These are phyloP conservation scores for Solenopsis fugax DNA, from an alignment of 1,140 invertebrate species.

Conservation along the genomic window DNA sequence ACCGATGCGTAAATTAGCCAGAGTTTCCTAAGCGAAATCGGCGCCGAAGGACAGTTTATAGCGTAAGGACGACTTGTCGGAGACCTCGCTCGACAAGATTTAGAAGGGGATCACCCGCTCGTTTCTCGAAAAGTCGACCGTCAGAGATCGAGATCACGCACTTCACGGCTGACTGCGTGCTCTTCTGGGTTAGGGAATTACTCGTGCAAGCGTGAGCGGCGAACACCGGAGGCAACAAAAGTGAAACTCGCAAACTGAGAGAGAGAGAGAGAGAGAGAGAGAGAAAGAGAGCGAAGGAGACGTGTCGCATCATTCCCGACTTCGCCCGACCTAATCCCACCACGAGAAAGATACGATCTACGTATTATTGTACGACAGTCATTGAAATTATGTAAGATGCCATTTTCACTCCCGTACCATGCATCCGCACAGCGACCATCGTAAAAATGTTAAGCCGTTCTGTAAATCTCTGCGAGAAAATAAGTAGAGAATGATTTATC, in stretches of 20 bases:
- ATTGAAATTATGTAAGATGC: constrained; percentile 47
- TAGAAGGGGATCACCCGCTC: background rate
- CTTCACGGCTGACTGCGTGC: constrained; percentile 26
- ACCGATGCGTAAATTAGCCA: constrained; percentile 51
- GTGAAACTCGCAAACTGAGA: constrained; percentile 64
- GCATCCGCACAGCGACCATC: background rate
- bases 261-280: constrained; percentile 7
- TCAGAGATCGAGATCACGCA: constrained; percentile 23
- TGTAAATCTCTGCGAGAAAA: constrained; percentile 25
- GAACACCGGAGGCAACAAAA: constrained; percentile 59
- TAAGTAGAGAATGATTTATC: constrained; percentile 20
- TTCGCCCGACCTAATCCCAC: constrained; percentile 51
- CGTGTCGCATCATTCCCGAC: constrained; percentile 53
- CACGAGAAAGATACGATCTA: constrained; percentile 67
- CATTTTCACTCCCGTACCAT: constrained; percentile 46
- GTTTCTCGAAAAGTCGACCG: constrained; percentile 18
- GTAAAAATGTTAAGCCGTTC: constrained; percentile 11
- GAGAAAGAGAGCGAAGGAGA: background rate
- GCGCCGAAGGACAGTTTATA: background rate
- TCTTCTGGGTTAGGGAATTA: constrained; percentile 51
- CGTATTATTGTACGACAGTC: constrained; percentile 53
- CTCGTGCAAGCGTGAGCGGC: background rate
- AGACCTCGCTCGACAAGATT: background rate
- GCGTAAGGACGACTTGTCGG: background rate
- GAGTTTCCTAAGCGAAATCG: constrained; percentile 7